Evolutionary conservation across 2,113 vertebrate species (phyloP), one percentile per base, ranked within the genome.

Genomic region (Tretioscincus oriximinensis): DNA sequence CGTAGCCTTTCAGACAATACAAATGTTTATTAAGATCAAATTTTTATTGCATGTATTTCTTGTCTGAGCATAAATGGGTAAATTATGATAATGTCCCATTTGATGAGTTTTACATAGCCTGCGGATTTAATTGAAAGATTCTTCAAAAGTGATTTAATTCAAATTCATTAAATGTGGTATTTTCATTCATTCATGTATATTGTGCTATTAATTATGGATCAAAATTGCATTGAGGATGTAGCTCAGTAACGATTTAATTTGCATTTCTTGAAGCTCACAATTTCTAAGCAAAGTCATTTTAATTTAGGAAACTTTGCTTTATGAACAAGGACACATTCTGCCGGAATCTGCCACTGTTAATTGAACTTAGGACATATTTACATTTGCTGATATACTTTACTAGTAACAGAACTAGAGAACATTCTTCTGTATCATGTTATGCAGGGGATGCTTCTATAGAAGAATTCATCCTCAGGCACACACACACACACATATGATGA

Each of bases 61-160:
- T 85, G 41, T 87, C 86, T 64, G 60, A 47, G 86, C 73, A 6
- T 58, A 83, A 81, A 86, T 16, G 16, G 86, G 73, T 41, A 41
- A 86, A 85, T 86, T 47, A 83, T 41, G 0, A 70, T 83, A 79
- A 28, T 84, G 51, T 1, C 81, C 61, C 76, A 75, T 63, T 4
- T 45, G 79, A 58, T 61, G 51, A 41, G 74, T 76, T 84, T 80
- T 78, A 66, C 79, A 4, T 47, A 84, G 2, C 73, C 20, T 81
- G 35, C 0, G 28, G 78, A 41, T 73, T 77, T n/a, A 24, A 21
- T 10, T 1, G 45, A 80, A 73, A 0, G 0, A 85, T 66, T 82
- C 11, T 65, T 45, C 16, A 65, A 65, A 65, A 24, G 35, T 63
- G 54, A 24, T 63, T 8, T 64, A n/a, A 11, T 64, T 26, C 26